phyloP scores from a whole-genome alignment of 2,113 vertebrate genomes.

The Tichodroma muraria region DNA sequence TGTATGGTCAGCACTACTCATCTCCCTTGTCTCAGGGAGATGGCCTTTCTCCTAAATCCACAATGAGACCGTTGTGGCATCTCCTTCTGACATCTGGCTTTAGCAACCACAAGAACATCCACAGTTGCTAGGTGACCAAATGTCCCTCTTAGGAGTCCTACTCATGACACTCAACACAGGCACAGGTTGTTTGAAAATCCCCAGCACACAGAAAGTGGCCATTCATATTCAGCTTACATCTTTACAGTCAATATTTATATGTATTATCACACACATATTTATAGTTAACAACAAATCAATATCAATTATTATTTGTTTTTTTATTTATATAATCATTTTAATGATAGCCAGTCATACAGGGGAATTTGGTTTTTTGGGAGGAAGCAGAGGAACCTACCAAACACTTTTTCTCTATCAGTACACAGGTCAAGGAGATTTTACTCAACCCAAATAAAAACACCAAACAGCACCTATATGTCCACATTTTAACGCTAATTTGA shows the following conservation, averaged over 20 bases:
- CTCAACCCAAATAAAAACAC: background rate
- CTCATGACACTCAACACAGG: accelerated
- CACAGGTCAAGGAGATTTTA: background rate
- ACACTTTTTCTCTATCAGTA: background rate
- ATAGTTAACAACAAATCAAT: background rate
- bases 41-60: background rate
- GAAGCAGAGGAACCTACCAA: background rate
- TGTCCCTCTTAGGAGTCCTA: background rate
- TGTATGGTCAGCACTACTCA: background rate
- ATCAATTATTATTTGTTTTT: background rate
- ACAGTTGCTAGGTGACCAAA: background rate
- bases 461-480: background rate
- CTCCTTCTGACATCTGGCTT: background rate
- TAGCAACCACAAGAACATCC: background rate
- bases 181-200: background rate
- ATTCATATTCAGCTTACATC: background rate
- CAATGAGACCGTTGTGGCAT: background rate
- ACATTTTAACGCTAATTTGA: background rate
- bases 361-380: background rate
- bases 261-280: background rate
- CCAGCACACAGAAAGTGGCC: background rate
- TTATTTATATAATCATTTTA: background rate
- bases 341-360: background rate
- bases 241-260: background rate
- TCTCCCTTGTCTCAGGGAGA: background rate